Evolutionary conservation across 2,113 vertebrate genomes (phyloP).

Genomic region (Ochotona curzoniae): DNA sequence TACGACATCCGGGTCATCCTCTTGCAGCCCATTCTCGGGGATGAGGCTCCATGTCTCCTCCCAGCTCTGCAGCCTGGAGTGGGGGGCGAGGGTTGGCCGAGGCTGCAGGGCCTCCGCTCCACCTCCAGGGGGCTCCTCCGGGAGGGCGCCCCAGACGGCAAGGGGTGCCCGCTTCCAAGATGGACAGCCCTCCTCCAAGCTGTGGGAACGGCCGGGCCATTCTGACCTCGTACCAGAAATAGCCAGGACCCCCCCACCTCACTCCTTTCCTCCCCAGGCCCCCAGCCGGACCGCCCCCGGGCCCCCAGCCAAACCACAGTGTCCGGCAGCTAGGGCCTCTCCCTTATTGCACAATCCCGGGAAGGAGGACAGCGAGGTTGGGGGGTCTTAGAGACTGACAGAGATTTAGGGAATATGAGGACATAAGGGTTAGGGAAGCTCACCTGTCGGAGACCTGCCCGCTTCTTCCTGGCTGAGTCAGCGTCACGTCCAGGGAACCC

Average conservation of each 20-base stretch:
- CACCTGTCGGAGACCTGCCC: slow-evolving; percentile 93
- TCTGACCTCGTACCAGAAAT: slow-evolving; percentile 73
- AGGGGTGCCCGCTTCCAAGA: neutral
- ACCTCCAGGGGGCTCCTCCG: slow-evolving; percentile 56
- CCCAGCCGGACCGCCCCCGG: slow-evolving; percentile 76
- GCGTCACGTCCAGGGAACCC: slow-evolving; percentile 92
- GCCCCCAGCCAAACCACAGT: slow-evolving; percentile 81
- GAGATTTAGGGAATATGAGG: neutral
- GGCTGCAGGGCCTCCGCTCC: neutral
- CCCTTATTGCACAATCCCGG: slow-evolving; percentile 76
- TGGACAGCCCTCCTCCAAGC: slow-evolving; percentile 63
- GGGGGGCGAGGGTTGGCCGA: neutral
- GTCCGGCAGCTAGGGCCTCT: slow-evolving; percentile 77
- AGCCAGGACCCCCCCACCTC: slow-evolving; percentile 51
- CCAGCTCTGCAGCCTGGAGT: slow-evolving; percentile 86
- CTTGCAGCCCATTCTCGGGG: slow-evolving; percentile 90
- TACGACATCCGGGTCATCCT: slow-evolving; percentile 91
- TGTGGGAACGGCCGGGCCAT: slow-evolving; percentile 56
- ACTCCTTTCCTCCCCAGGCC: slow-evolving; percentile 50
- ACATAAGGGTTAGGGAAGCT: slow-evolving; percentile 72
- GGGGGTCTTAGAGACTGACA: slow-evolving; percentile 13
- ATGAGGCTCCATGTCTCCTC: slow-evolving; percentile 96
- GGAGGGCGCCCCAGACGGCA: slow-evolving; percentile 13
- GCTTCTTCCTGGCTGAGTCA: slow-evolving; percentile 91
- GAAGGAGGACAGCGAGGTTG: neutral